Conservation (phyloP, 1,140 invertebrate genomes). For the Vanessa atalanta region DNA sequence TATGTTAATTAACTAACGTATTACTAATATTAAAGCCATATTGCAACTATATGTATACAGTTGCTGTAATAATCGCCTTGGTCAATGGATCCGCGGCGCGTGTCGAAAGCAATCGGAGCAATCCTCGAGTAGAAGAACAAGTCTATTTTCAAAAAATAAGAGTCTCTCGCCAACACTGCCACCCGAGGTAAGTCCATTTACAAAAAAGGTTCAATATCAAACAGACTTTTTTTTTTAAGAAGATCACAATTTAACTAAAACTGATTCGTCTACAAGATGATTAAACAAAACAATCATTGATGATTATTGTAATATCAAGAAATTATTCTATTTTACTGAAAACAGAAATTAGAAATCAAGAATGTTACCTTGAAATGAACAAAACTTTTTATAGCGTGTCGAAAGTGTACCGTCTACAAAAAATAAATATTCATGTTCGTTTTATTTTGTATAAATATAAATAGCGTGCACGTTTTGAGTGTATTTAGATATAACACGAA, state of each 20-base stretch:
- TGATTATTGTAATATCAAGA: neutral
- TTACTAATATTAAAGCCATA: neutral
- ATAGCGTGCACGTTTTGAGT: neutral
- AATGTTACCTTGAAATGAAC: constrained; percentile 37
- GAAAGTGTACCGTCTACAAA: constrained; percentile 24
- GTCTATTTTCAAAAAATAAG: constrained; percentile 83
- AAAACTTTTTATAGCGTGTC: constrained; percentile 37
- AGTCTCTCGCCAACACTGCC: constrained; percentile 83
- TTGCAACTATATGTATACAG: constrained; percentile 36
- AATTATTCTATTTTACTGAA: neutral
- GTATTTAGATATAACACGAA: neutral
- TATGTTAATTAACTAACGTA: too few species aligned
- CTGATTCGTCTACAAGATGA: too few species aligned
- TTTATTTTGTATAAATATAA: neutral
- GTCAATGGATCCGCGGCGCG: constrained; percentile 62
- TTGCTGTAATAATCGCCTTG: constrained; percentile 65
- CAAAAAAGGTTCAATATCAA: neutral
- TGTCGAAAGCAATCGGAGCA: constrained; percentile 62
- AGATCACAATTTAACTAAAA: too few species aligned
- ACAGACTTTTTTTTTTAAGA: too few species aligned
- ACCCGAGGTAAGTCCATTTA: constrained; percentile 77
- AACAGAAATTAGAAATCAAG: constrained; percentile 15
- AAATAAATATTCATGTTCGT: constrained; percentile 8
- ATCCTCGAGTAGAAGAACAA: constrained; percentile 80
- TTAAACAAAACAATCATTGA: neutral